Percentiles rank a stretch among this genome's conserved stretches.
phyloP scores from a whole-genome alignment of 2,888 invertebrate genomes.

The Cylloceria caligata region DNA sequence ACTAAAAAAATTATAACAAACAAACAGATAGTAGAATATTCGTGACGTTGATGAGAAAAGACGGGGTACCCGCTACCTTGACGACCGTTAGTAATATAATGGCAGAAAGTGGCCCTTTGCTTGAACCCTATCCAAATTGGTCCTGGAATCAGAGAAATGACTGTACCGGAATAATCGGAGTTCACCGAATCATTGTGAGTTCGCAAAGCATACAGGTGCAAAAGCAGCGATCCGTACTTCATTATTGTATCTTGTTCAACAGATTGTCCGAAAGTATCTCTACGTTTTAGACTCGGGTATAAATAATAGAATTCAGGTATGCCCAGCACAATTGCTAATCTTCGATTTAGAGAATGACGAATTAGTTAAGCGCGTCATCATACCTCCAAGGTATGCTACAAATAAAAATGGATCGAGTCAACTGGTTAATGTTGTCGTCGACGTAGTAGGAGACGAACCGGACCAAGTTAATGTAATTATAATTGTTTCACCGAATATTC shows the following conservation, averaged over 20 bases:
- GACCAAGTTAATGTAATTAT: neutral
- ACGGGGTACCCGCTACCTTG: slow-evolving; percentile 89
- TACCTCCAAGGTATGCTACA: slow-evolving; percentile 52
- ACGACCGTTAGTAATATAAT: slow-evolving; percentile 85
- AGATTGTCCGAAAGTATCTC: slow-evolving; percentile 86
- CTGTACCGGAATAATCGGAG: slow-evolving; percentile 90
- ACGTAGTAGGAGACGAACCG: neutral
- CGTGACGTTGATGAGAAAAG: slow-evolving; percentile 87
- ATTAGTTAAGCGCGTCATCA: slow-evolving; percentile 70
- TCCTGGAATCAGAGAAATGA: slow-evolving; percentile 87
- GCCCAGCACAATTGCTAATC: slow-evolving; percentile 89
- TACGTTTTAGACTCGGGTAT: slow-evolving; percentile 90
- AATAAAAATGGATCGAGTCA: slow-evolving; percentile 57
- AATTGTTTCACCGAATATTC: neutral
- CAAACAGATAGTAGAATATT: slow-evolving; percentile 84
- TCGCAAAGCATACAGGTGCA: slow-evolving; percentile 8
- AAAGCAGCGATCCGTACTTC: slow-evolving; percentile 76
- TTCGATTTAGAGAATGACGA: slow-evolving; percentile 87
- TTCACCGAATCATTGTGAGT: slow-evolving; percentile 89
- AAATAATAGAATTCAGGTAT: slow-evolving; percentile 86
- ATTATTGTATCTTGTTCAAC: slow-evolving; percentile 83
- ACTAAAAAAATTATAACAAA: neutral
- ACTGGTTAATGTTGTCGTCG: slow-evolving; percentile 64
- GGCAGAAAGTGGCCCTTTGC: slow-evolving; percentile 84
- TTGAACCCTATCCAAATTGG: slow-evolving; percentile 88